Percentiles rank a stretch among this genome's conserved stretches.
phyloP scores from a whole-genome alignment of 1,140 invertebrate species.

The Cepaea nemoralis region DNA sequence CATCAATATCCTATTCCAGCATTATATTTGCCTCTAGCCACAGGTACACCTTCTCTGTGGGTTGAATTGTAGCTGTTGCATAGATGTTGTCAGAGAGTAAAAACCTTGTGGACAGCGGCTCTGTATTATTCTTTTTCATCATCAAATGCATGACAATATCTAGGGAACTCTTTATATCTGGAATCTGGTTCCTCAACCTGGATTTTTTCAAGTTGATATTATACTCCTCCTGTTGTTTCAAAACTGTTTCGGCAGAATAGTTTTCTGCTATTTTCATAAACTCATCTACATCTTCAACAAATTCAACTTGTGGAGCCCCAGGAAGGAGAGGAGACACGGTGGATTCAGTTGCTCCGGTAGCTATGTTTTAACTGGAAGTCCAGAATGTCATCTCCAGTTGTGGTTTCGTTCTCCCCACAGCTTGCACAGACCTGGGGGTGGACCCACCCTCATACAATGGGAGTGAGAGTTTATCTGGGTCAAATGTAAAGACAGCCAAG shows the following conservation, averaged over 20 bases:
- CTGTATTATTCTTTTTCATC: slow-evolving; percentile 76
- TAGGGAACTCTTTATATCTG: slow-evolving; percentile 91
- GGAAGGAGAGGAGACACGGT: slow-evolving; percentile 40
- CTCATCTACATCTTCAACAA: slow-evolving; percentile 89
- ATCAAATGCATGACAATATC: slow-evolving; percentile 92
- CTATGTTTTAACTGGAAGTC: slow-evolving; percentile 50
- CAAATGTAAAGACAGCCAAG: no score
- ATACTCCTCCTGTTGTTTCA: no score
- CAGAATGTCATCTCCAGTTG: not conserved
- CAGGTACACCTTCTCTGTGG: slow-evolving; percentile 93
- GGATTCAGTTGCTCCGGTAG: slow-evolving; percentile 50
- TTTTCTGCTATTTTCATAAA: slow-evolving; percentile 88
- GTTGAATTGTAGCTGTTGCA: slow-evolving; percentile 87
- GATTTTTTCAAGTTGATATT: no score
- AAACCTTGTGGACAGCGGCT: slow-evolving; percentile 88
- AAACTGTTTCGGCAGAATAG: slow-evolving; percentile 83
- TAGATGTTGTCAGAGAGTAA: slow-evolving; percentile 95
- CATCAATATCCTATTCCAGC: slow-evolving; percentile 94
- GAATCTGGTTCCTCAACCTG: no score
- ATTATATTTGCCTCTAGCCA: slow-evolving; percentile 99
- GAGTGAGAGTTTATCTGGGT: no score
- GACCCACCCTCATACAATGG: no score
- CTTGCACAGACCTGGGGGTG: no score
- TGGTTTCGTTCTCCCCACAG: no score
- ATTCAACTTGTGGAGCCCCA: slow-evolving; percentile 60